Percentiles rank a stretch among this genome's conserved stretches.
Conservation (phyloP, 2,888 invertebrate genomes). For the Thymelicus acteon region DNA sequence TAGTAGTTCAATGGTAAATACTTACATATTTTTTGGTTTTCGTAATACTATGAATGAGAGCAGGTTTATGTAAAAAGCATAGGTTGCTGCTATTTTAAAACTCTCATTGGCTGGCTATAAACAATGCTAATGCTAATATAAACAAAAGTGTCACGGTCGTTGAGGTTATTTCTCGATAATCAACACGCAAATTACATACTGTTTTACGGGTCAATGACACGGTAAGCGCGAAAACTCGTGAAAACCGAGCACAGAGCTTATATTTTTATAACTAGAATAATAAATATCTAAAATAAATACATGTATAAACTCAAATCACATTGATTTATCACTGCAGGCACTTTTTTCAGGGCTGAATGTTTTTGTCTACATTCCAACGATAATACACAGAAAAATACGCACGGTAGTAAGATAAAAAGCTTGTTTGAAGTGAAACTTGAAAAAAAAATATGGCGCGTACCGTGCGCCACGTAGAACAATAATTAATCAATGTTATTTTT, state of each 20-base stretch:
- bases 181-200: not conserved
- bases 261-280: not conserved
- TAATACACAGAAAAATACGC: conserved; percentile 22
- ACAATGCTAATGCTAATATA: not conserved
- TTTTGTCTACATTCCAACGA: conserved; percentile 13
- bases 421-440: too few relatives aligned
- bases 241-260: conserved; percentile 7
- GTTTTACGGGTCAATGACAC: conserved; percentile 20
- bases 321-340: not conserved
- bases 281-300: not conserved
- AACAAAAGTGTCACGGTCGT: not conserved
- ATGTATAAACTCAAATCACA: not conserved
- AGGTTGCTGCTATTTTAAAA: too few relatives aligned
- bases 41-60: too few relatives aligned
- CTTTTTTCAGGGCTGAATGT: conserved; percentile 2
- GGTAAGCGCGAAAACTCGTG: conserved; percentile 8
- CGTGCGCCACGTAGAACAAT: too few relatives aligned
- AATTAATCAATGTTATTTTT: too few relatives aligned
- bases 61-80: too few relatives aligned
- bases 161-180: conserved; percentile 2
- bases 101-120: not conserved
- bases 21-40: too few relatives aligned
- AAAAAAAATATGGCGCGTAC: too few relatives aligned
- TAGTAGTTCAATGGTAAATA: too few relatives aligned
- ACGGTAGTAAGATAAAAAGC: too few relatives aligned